Conservation (phyloP, 2,113 vertebrate species). For the Tragelaphus buxtoni region DNA sequence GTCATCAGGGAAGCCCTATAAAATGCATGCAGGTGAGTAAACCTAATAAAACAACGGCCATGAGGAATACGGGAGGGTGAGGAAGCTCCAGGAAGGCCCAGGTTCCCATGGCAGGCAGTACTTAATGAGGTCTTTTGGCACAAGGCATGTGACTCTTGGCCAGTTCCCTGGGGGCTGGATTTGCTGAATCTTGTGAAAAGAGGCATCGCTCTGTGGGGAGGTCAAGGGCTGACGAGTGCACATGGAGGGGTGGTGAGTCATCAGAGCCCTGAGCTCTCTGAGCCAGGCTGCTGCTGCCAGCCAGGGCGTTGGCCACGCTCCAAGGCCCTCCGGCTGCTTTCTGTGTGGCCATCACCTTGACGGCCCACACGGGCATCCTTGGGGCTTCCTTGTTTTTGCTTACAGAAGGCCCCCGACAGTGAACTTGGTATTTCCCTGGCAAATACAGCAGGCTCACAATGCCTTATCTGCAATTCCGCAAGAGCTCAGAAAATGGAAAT, state of each 20-base stretch:
- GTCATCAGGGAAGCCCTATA: neutral
- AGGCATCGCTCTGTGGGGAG: neutral
- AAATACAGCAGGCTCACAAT: neutral
- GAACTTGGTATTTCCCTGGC: neutral
- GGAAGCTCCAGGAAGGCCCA: neutral
- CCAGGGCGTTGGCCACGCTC: neutral
- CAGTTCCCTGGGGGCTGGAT: neutral
- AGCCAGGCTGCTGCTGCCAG: neutral
- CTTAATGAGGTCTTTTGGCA: neutral
- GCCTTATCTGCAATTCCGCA: neutral
- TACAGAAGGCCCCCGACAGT: neutral
- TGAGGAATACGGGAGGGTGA: neutral
- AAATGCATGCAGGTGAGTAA: neutral
- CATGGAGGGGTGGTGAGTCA: neutral
- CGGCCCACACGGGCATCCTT: neutral
- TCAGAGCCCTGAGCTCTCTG: neutral
- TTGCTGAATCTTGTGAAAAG: neutral
- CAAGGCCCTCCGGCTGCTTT: neutral
- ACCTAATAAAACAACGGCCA: neutral
- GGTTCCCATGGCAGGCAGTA: neutral
- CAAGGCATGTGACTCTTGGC: neutral
- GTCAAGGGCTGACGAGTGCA: neutral
- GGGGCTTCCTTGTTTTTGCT: neutral
- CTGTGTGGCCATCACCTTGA: neutral
- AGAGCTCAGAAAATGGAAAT: conserved; percentile 28